phyloP scores from a whole-genome alignment of 2,888 invertebrate genomes.

The Branchipolynoe longqiensis region DNA sequence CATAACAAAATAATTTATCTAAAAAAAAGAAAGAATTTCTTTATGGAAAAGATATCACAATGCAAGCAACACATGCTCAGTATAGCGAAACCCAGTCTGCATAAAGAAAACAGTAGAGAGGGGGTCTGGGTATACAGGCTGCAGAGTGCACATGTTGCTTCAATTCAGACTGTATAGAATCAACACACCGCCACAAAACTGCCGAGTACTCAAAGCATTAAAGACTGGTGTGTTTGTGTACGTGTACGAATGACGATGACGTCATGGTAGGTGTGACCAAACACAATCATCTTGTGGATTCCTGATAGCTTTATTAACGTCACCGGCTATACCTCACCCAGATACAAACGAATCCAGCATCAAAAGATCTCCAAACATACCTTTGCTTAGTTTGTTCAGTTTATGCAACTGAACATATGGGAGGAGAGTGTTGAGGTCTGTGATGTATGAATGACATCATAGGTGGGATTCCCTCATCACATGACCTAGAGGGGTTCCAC shows the following conservation, averaged over 20 bases:
- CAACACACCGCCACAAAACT: not conserved
- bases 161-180: slow-evolving; percentile 10
- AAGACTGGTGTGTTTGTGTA: not conserved
- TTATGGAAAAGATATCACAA: not conserved
- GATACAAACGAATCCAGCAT: too few species aligned
- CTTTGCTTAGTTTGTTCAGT: too few species aligned
- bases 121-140: not conserved
- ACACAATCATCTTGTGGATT: slow-evolving; percentile 13
- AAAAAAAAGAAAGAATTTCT: too few species aligned
- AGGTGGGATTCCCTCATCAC: too few species aligned
- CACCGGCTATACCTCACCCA: too few species aligned
- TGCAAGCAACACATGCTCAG: slow-evolving; percentile 44
- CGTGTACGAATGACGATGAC: slow-evolving; percentile 3
- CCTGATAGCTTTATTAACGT: too few species aligned
- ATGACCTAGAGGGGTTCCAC: too few species aligned
- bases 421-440: too few species aligned
- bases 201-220: not conserved
- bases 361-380: too few species aligned
- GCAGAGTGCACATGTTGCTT: slow-evolving; percentile 21
- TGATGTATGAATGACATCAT: too few species aligned
- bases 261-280: slow-evolving; percentile 21
- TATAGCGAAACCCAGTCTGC: slow-evolving; percentile 46
- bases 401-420: too few species aligned
- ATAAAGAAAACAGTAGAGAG: slow-evolving; percentile 33
- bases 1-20: too few species aligned